Base-by-base conservation (phyloP, 2,797 vertebrate genomes). In the Cyclopterus lumpus region DNA sequence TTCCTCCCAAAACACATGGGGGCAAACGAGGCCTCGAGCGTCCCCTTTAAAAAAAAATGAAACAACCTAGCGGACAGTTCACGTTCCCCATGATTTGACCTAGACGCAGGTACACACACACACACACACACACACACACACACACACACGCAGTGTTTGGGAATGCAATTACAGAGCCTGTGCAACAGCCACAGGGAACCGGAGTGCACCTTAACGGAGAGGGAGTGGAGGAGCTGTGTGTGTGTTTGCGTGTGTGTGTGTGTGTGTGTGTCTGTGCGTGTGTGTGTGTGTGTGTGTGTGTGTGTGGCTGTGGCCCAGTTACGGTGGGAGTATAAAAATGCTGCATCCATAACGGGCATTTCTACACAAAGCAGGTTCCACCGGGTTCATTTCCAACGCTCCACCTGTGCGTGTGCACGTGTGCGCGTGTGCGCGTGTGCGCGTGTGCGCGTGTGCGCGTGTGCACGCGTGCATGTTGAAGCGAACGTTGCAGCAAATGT, bases 1-100 rank as follows among this genome's bases (percentile, higher is more conserved):
- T 73, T 74, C 80, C 49, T 82, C 77, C 79, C 63, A 79, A 87
- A 86, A 84, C 84, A 91, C 77, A 83, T 67, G 74, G 61, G 74
- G 68, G 90, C 84, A 91, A 92, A 93, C 88, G 87, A 93, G 89
- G 83, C 90, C 85, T 89, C 73, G 36, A 83, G 86, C 59, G 28
- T 82, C 86, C 86, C 2, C 82, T 88, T 92, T n/a, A n/a, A 88
- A 89, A 91, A 9, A 20, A 82, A 89, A 86, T 80, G 78, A 89
- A 83, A 84, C 69, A 80, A 73, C 48, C 54, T 86, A 83, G 79
- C 61, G 77, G 83, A 82, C 85, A 82, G 85, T 84, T 91, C 86
- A 82, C 12, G 0, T 86, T 88, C 69, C 85, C 44, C 44, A 42
- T 80, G 90, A 71, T 83, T 79, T 80, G 69, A 84, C 73, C 80